These are phyloP conservation scores for Clarias gariepinus DNA, from an alignment of 2,113 vertebrate species.

Conservation along the genomic window DNA sequence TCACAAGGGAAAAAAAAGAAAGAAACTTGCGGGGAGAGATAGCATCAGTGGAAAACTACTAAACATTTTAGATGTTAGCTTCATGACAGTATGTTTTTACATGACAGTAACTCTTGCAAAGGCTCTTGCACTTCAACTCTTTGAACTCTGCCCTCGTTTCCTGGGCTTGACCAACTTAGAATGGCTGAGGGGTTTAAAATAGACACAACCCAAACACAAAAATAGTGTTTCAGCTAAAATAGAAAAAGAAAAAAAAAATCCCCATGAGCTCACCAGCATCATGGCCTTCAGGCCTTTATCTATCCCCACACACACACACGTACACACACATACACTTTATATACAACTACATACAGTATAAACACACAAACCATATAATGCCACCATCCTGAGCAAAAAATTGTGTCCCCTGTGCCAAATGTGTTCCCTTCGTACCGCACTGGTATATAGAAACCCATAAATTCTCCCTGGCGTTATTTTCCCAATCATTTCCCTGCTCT, in stretches of 20 bases:
- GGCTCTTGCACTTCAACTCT: slow-evolving; percentile 8
- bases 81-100: slow-evolving; percentile 12
- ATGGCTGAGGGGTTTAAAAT: slow-evolving; percentile 44
- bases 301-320: not conserved
- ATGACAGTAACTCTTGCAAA: not conserved
- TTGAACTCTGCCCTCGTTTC: slow-evolving; percentile 48
- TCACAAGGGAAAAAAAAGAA: not conserved
- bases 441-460: slow-evolving; percentile 31
- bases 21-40: not conserved
- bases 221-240: not conserved
- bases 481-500: slow-evolving; percentile 48
- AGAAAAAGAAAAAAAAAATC: not conserved
- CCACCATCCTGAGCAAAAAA: slow-evolving; percentile 2
- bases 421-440: not conserved
- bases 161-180: slow-evolving; percentile 29
- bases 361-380: not conserved
- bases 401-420: slow-evolving; percentile 7
- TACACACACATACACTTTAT: not conserved
- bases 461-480: slow-evolving; percentile 35
- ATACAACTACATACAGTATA: not conserved
- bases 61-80: not conserved
- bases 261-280: slow-evolving; percentile 48
- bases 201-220: slow-evolving; percentile 45
- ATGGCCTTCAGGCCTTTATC: not conserved
- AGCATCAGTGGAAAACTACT: slow-evolving; percentile 32